phyloP scores from a whole-genome alignment of 2,888 invertebrate genomes.

The Athalia cordata region DNA sequence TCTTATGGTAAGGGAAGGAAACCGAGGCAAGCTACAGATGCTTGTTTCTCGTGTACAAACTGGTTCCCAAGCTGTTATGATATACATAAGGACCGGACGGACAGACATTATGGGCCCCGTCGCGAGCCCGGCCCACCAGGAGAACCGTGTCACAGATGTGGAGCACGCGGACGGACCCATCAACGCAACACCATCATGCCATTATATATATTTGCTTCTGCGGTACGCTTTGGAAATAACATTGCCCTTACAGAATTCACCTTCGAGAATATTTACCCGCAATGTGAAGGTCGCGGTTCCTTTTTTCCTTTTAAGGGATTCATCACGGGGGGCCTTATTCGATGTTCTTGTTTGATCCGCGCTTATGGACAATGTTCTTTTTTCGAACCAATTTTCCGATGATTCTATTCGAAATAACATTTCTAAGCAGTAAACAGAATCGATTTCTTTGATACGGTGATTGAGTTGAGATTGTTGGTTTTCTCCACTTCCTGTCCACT shows the following conservation, averaged over 20 bases:
- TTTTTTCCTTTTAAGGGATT: neutral
- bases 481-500: neutral
- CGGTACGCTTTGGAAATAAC: constrained; percentile 10
- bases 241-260: constrained; percentile 18
- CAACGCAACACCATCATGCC: constrained; percentile 46
- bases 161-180: constrained; percentile 67
- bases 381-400: neutral
- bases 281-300: constrained; percentile 1
- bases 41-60: constrained; percentile 54
- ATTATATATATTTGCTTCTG: neutral
- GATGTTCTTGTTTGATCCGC: neutral
- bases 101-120: constrained; percentile 36
- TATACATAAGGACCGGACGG: constrained; percentile 35
- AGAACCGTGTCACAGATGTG: constrained; percentile 73
- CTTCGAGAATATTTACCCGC: neutral
- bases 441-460: neutral
- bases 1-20: constrained; percentile 45
- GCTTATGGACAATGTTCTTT: no score
- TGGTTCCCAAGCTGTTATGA: constrained; percentile 54
- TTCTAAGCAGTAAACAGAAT: no score
- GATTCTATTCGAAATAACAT: neutral
- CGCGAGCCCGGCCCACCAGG: constrained; percentile 59
- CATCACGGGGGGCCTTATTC: neutral
- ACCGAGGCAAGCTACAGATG: neutral
- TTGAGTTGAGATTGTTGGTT: neutral